phyloP scores from a whole-genome alignment of 1,140 invertebrate species.

The Lerema accius region DNA sequence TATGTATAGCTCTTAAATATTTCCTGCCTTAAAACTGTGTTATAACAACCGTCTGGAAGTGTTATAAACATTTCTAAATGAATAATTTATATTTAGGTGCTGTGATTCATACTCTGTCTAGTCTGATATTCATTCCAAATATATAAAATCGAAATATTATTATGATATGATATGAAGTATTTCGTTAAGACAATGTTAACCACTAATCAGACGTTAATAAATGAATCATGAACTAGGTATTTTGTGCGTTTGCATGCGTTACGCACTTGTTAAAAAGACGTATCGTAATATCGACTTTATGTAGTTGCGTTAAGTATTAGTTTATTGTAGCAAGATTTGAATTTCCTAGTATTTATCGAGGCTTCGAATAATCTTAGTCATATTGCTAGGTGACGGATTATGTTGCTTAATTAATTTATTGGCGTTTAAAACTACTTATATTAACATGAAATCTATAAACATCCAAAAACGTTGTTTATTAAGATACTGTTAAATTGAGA shows the following conservation, averaged over 20 bases:
- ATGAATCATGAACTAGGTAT: constrained; percentile 6
- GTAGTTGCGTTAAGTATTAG: not conserved
- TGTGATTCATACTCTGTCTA: constrained; percentile 63
- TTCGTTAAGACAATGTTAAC: constrained; percentile 17
- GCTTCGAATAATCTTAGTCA: too few species aligned
- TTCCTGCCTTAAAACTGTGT: constrained; percentile 61
- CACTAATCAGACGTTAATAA: constrained; percentile 14
- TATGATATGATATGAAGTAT: constrained; percentile 11
- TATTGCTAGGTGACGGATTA: too few species aligned
- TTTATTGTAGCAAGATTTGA: constrained; percentile 3
- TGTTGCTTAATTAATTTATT: too few species aligned
- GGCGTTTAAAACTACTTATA: too few species aligned
- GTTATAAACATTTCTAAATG: constrained; percentile 58
- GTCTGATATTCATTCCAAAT: constrained; percentile 58
- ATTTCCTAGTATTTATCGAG: not conserved
- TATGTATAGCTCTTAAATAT: constrained; percentile 17
- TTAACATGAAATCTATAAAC: too few species aligned
- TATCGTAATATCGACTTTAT: not conserved
- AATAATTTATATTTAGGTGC: constrained; percentile 48
- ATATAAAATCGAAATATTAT: constrained; percentile 35
- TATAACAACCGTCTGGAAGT: constrained; percentile 52
- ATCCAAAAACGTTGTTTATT: too few species aligned
- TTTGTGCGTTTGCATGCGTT: not conserved
- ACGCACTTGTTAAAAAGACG: not conserved
- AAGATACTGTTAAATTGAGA: too few species aligned